Evolutionary conservation across 2,797 vertebrate species (phyloP).

Genomic region (Sebastes steindachneri): DNA sequence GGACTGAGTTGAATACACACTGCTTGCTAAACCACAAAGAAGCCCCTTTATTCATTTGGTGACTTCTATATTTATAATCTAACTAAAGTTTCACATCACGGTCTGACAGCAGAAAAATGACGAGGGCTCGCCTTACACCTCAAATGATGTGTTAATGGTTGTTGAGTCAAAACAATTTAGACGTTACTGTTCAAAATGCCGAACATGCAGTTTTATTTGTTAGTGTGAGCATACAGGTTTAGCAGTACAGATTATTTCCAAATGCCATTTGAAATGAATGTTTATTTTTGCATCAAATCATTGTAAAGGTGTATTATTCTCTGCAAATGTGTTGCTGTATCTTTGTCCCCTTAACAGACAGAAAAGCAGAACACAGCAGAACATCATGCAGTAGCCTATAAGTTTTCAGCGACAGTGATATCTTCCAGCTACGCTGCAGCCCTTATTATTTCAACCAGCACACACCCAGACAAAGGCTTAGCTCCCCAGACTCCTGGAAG

Average conservation of each 20-base stretch:
- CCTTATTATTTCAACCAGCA: slow-evolving; percentile 64
- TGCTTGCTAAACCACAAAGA: not conserved
- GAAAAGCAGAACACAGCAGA: slow-evolving; percentile 4
- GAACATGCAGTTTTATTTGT: not conserved
- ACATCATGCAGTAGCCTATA: not conserved
- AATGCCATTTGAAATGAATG: not conserved
- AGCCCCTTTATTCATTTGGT: not conserved
- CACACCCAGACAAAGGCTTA: slow-evolving; percentile 62
- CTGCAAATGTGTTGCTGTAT: not conserved
- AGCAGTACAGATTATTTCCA: not conserved
- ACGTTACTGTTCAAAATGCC: not conserved
- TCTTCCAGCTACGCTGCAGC: slow-evolving; percentile 29
- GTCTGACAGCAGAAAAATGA: not conserved
- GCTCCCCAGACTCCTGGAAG: slow-evolving; percentile 58
- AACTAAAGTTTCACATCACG: not conserved
- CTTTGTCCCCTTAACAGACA: not conserved
- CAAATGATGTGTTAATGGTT: not conserved
- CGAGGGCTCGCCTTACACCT: not conserved
- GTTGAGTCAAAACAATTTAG: not conserved
- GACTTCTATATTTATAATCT: not conserved
- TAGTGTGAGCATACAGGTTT: not conserved
- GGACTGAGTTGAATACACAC: not conserved
- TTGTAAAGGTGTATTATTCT: not conserved
- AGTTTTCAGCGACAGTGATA: slow-evolving; percentile 26
- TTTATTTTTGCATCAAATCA: not conserved